Evolutionary conservation across 2,113 vertebrate genomes (phyloP).

Genomic region (Melierax canorus): DNA sequence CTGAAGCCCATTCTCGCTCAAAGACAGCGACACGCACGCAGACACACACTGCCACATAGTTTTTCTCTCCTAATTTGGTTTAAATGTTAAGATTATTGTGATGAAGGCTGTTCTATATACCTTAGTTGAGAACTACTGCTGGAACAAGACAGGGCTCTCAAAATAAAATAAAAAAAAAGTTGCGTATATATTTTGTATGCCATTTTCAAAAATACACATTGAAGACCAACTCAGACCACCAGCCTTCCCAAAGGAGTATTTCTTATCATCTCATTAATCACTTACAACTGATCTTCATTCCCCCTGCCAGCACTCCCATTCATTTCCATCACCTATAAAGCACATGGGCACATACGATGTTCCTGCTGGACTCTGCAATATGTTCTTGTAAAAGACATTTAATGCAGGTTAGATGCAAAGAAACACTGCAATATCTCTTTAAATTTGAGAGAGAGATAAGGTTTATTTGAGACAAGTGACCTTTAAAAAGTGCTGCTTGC

Average conservation of each 20-base stretch:
- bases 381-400: neutral
- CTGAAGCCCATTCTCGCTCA: neutral
- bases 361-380: neutral
- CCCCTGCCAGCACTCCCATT: neutral
- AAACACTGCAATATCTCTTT: neutral
- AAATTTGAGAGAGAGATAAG: constrained; percentile 17
- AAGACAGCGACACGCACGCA: neutral
- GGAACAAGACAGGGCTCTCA: neutral
- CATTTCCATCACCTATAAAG: neutral
- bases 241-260: neutral
- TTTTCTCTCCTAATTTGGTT: neutral
- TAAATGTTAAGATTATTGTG: neutral
- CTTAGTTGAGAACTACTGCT: neutral
- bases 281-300: neutral
- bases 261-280: neutral
- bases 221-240: neutral
- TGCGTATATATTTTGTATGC: neutral
- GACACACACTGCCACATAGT: rapidly evolving
- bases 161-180: neutral
- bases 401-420: neutral
- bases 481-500: constrained; percentile 51
- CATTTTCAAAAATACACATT: neutral
- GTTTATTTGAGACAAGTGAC: constrained; percentile 62
- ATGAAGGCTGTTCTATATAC: neutral
- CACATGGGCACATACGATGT: rapidly evolving